Percentiles rank a stretch among this genome's conserved stretches.
Conservation (phyloP, 2,888 invertebrate genomes). For the Gonocerus acuteangulatus region DNA sequence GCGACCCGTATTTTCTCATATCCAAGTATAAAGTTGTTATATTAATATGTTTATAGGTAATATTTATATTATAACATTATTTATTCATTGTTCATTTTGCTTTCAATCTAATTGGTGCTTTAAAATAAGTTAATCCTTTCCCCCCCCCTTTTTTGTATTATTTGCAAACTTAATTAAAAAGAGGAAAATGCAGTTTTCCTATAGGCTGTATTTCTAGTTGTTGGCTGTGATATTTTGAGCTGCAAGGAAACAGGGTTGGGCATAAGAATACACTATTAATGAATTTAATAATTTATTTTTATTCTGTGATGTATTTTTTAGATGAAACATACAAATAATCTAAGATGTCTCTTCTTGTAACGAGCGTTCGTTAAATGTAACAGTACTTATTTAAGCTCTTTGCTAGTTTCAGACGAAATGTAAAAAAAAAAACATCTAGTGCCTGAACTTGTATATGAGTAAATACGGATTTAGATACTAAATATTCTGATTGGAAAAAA, state of each 20-base stretch:
- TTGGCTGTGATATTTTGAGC: conserved; percentile 30
- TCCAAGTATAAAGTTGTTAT: conserved; percentile 25
- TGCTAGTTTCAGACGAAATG: not conserved
- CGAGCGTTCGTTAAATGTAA: conserved; percentile 7
- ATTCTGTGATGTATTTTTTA: conserved; percentile 29
- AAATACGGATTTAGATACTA: conserved; percentile 29
- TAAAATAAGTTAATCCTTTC: not conserved
- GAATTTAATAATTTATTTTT: conserved; percentile 25
- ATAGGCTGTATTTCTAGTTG: conserved; percentile 10
- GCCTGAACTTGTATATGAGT: conserved; percentile 33
- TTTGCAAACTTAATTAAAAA: conserved; percentile 8
- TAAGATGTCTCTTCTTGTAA: not conserved
- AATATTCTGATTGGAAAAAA: not conserved
- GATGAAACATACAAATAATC: not conserved
- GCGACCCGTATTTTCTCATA: conserved; percentile 34
- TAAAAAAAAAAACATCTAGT: conserved; percentile 4
- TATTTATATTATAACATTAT: too few species aligned
- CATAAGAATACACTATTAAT: conserved; percentile 3
- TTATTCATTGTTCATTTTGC: too few species aligned
- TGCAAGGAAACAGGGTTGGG: conserved; percentile 26
- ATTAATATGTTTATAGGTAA: too few species aligned
- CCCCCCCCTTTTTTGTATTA: not conserved
- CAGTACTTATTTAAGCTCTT: not conserved
- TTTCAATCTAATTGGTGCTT: conserved; percentile 8
- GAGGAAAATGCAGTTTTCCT: conserved; percentile 1